These are phyloP conservation scores for Thyatira batis DNA, from an alignment of 2,888 invertebrate genomes.

Conservation along the genomic window DNA sequence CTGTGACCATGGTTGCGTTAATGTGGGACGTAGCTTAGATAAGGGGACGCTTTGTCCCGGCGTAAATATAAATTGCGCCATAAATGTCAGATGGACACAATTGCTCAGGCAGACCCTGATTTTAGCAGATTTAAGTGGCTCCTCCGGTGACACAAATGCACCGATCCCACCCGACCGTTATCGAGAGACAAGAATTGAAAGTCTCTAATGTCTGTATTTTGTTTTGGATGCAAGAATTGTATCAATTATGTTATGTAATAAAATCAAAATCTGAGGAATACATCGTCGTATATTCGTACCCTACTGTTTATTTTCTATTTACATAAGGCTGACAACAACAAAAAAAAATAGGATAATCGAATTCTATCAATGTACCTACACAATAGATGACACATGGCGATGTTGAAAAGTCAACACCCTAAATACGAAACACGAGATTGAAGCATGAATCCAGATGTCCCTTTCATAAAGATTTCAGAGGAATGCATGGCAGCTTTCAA, in stretches of 20 bases:
- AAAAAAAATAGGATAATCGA: too few species aligned
- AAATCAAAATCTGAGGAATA: too few species aligned
- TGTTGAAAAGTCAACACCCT: constrained; percentile 8
- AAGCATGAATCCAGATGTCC: constrained; percentile 26
- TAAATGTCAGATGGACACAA: constrained; percentile 70
- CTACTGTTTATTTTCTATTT: too few species aligned
- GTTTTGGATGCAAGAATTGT: too few species aligned
- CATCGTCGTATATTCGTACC: too few species aligned
- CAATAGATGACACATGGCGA: background rate
- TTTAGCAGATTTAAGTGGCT: constrained; percentile 38
- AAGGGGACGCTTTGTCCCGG: constrained; percentile 45
- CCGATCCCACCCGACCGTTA: constrained; percentile 6
- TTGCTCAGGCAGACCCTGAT: constrained; percentile 48
- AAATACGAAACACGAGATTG: constrained; percentile 11
- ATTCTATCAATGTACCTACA: background rate
- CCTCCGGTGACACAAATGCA: constrained; percentile 12
- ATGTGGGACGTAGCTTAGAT: constrained; percentile 36
- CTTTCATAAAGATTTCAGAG: constrained; percentile 25
- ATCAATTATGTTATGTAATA: too few species aligned
- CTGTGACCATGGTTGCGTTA: constrained; percentile 24
- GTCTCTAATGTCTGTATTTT: background rate
- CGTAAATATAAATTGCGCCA: constrained; percentile 68
- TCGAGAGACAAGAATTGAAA: background rate
- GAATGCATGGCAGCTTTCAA: constrained; percentile 19
- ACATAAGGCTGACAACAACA: too few species aligned